Conservation (phyloP, 2,797 vertebrate genomes). For the Limnodromus scolopaceus region DNA sequence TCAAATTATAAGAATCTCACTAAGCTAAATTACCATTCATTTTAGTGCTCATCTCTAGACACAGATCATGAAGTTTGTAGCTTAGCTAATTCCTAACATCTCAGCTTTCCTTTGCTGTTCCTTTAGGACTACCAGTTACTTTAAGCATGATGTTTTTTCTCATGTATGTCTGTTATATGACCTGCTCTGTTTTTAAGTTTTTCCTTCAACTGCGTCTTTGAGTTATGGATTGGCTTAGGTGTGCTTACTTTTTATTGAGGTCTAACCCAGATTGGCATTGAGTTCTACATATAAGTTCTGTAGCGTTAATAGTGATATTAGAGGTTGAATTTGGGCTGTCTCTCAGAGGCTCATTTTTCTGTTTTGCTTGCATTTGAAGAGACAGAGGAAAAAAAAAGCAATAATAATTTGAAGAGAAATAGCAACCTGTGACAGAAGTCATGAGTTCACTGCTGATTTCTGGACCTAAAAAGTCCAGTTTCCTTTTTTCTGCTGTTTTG, state of each 20-base stretch:
- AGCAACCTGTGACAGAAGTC: background rate
- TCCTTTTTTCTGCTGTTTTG: background rate
- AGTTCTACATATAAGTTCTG: background rate
- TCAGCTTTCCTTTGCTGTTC: background rate
- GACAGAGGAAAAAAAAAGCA: accelerated
- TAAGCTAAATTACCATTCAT: background rate
- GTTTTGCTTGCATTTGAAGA: background rate
- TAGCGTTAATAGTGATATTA: background rate
- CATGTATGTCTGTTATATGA: background rate
- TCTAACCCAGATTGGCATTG: background rate
- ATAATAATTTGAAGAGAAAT: background rate
- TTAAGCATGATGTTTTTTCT: background rate
- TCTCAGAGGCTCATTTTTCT: background rate
- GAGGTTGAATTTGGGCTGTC: background rate
- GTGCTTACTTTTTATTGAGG: background rate
- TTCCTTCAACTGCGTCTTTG: background rate
- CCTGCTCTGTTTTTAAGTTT: background rate
- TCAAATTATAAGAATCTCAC: background rate
- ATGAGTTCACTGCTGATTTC: background rate
- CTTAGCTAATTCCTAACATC: background rate
- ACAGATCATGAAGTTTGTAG: background rate
- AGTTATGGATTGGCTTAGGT: background rate
- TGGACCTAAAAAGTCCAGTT: background rate
- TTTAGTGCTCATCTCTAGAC: background rate
- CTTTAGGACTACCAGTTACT: background rate